Conservation (phyloP, 2,888 invertebrate species). For the Cataglyphis altisquamis region DNA sequence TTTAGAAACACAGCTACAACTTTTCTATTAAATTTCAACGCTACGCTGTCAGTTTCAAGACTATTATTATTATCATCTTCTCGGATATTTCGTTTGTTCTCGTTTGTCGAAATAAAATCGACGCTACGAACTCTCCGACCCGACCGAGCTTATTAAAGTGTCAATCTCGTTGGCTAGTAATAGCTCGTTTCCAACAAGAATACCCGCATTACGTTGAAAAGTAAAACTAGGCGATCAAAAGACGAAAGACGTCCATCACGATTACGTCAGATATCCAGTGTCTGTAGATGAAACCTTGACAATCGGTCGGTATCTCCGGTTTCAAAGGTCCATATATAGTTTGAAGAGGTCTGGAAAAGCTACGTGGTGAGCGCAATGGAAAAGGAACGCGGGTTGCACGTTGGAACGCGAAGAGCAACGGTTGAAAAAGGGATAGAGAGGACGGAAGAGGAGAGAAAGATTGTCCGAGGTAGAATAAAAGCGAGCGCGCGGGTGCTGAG, state of each 20-base stretch:
- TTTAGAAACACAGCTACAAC: constrained; percentile 29
- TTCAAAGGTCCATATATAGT: constrained; percentile 55
- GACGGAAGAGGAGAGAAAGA: constrained; percentile 57
- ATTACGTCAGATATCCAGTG: constrained; percentile 28
- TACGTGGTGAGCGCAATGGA: constrained; percentile 14
- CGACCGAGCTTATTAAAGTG: constrained; percentile 23
- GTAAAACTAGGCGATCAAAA: constrained; percentile 23
- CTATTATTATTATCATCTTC: constrained; percentile 26
- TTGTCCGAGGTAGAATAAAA: constrained; percentile 78
- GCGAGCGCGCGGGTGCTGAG: constrained; percentile 75
- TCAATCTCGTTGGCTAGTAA: background rate
- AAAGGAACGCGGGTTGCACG: background rate
- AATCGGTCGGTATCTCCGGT: constrained; percentile 44
- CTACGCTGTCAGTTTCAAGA: constrained; percentile 31
- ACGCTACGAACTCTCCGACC: background rate
- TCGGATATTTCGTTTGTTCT: constrained; percentile 38
- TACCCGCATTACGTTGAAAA: background rate
- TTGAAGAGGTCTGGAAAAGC: constrained; percentile 42
- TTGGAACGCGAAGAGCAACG: constrained; percentile 15
- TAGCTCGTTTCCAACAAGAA: background rate
- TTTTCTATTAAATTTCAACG: constrained; percentile 51
- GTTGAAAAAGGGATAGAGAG: background rate
- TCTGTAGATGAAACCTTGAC: constrained; percentile 48
- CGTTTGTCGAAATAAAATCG: constrained; percentile 14
- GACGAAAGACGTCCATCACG: constrained; percentile 9